Evolutionary conservation across 2,888 invertebrate species (phyloP).

Genomic region (Diaphora mendica): DNA sequence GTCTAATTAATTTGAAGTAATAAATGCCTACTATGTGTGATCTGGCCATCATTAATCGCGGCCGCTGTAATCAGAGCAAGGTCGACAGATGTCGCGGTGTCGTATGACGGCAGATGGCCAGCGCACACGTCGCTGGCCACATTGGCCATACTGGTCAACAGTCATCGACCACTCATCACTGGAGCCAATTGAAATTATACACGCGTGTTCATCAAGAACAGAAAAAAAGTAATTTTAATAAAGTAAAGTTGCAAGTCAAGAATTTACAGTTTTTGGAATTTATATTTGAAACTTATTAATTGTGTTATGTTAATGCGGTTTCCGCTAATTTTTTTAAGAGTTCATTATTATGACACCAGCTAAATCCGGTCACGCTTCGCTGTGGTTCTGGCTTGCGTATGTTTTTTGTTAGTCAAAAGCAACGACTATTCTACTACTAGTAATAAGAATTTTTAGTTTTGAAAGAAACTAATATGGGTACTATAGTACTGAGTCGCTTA

Average conservation of each 20-base stretch:
- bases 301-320: background rate
- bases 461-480: too few species aligned
- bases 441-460: too few species aligned
- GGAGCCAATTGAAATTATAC: slow-evolving; percentile 7
- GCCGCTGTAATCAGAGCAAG: slow-evolving; percentile 51
- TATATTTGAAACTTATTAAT: background rate
- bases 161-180: slow-evolving; percentile 24
- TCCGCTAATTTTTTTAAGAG: background rate
- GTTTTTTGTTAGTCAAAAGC: background rate
- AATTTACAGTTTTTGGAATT: background rate
- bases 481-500: too few species aligned
- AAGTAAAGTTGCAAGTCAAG: background rate
- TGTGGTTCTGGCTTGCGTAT: background rate
- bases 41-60: background rate
- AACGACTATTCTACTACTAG: background rate
- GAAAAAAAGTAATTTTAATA: background rate
- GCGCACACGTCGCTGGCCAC: slow-evolving; percentile 27
- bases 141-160: background rate
- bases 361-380: background rate
- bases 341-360: background rate
- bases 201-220: background rate
- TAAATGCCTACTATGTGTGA: background rate
- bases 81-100: slow-evolving; percentile 60
- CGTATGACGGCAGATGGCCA: slow-evolving; percentile 53
- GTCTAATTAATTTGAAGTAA: background rate